phyloP scores from a whole-genome alignment of 2,113 vertebrate genomes.

The Corapipo altera region DNA sequence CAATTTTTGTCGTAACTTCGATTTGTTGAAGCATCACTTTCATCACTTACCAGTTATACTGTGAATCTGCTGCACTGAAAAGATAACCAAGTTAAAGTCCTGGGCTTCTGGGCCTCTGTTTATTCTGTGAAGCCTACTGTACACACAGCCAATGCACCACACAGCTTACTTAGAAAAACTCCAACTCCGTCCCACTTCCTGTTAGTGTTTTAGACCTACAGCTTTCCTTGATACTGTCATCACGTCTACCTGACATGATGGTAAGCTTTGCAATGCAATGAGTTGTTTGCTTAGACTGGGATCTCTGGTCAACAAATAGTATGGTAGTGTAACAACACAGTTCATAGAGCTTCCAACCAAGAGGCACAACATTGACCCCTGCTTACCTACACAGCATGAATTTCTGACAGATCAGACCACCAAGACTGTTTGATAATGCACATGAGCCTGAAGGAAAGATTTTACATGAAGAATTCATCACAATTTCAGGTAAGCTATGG shows the following conservation, averaged over 20 bases:
- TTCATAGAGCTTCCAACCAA: background rate
- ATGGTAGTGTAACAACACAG: background rate
- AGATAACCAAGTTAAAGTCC: background rate
- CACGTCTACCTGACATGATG: background rate
- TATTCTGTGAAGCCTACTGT: slow-evolving; percentile 7
- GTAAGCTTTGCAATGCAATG: background rate
- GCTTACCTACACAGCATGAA: background rate
- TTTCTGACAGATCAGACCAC: background rate
- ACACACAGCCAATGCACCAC: background rate
- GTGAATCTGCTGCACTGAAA: background rate
- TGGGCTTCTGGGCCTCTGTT: background rate
- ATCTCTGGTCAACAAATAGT: background rate
- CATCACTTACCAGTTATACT: background rate
- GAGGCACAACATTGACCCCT: background rate
- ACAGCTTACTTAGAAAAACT: slow-evolving; percentile 2
- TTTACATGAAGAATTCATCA: background rate
- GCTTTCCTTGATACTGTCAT: background rate
- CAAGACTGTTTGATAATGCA: background rate
- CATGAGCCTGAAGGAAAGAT: background rate
- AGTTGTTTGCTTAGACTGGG: background rate
- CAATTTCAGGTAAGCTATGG: background rate
- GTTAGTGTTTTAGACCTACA: background rate
- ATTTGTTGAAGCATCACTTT: background rate
- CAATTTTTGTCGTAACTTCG: background rate
- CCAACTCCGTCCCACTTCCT: background rate